Percentiles rank a stretch among this genome's conserved stretches.
Evolutionary conservation across 2,888 invertebrate genomes (phyloP).

Genomic region (Auanema sp.): DNA sequence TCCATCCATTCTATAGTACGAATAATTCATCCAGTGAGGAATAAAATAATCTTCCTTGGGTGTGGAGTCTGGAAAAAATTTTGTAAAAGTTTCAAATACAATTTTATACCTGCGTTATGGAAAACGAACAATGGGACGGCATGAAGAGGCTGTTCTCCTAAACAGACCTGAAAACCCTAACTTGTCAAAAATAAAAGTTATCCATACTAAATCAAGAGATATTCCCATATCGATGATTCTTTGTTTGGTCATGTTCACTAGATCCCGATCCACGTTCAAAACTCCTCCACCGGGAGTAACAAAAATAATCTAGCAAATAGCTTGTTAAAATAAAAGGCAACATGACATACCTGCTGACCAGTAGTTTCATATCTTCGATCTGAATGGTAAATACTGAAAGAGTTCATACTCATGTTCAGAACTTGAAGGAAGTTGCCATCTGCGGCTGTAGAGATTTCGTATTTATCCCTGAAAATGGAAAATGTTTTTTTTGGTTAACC

Average conservation of each 20-base stretch:
- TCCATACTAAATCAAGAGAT: constrained; percentile 70
- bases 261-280: constrained; percentile 93
- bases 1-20: constrained; percentile 46
- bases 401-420: constrained; percentile 68
- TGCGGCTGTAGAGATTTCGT: constrained; percentile 67
- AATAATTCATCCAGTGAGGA: constrained; percentile 65
- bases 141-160: constrained; percentile 93
- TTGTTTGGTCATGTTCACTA: constrained; percentile 97
- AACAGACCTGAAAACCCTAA: constrained; percentile 39
- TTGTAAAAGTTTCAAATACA: constrained; percentile 7
- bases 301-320: constrained; percentile 76
- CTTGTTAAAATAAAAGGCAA: too few species aligned
- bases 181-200: neutral
- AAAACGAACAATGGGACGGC: constrained; percentile 87
- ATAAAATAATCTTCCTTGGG: constrained; percentile 58
- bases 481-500: neutral
- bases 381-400: constrained; percentile 89
- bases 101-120: constrained; percentile 28
- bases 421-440: constrained; percentile 98
- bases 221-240: constrained; percentile 92
- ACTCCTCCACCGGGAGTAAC: constrained; percentile 98
- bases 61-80: constrained; percentile 3
- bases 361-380: constrained; percentile 97
- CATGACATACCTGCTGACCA: constrained; percentile 77
- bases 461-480: constrained; percentile 16